phyloP scores from a whole-genome alignment of 2,797 vertebrate species.

The Morus bassanus region DNA sequence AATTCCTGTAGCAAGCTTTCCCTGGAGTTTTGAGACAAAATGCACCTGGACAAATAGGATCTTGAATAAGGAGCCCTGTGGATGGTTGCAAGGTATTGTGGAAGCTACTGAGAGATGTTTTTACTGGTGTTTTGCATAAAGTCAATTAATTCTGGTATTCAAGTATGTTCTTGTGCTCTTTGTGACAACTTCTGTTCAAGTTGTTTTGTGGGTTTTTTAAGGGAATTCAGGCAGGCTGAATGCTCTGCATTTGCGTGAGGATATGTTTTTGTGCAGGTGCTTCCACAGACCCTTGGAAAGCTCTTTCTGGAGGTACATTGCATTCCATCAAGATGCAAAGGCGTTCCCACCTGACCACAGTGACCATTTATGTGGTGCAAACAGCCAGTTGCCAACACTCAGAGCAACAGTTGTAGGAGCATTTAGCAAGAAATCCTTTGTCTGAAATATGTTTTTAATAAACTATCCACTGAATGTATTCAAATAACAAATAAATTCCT shows the following conservation, averaged over 20 bases:
- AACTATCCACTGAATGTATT: neutral
- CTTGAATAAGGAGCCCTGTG: rapidly evolving
- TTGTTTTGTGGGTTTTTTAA: neutral
- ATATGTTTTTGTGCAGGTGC: neutral
- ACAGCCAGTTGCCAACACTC: neutral
- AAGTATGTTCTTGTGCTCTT: neutral
- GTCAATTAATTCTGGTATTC: neutral
- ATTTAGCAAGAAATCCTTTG: neutral
- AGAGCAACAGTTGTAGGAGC: neutral
- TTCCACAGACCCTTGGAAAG: neutral
- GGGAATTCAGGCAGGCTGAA: neutral
- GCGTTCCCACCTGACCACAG: neutral
- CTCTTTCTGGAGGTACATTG: neutral
- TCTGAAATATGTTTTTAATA: conserved; percentile 68
- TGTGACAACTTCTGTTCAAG: neutral
- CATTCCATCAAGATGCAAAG: neutral
- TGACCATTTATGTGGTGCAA: neutral
- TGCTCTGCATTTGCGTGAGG: rapidly evolving
- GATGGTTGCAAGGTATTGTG: neutral
- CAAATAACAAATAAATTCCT: conserved; percentile 28
- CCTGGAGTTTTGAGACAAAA: neutral
- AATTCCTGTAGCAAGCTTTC: neutral
- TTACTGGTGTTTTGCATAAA: neutral
- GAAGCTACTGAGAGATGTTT: neutral
- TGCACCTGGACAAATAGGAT: neutral